Evolutionary conservation across 2,113 vertebrate genomes (phyloP), one percentile per base, ranked within the genome.

Genomic region (Caranx melampygus): DNA sequence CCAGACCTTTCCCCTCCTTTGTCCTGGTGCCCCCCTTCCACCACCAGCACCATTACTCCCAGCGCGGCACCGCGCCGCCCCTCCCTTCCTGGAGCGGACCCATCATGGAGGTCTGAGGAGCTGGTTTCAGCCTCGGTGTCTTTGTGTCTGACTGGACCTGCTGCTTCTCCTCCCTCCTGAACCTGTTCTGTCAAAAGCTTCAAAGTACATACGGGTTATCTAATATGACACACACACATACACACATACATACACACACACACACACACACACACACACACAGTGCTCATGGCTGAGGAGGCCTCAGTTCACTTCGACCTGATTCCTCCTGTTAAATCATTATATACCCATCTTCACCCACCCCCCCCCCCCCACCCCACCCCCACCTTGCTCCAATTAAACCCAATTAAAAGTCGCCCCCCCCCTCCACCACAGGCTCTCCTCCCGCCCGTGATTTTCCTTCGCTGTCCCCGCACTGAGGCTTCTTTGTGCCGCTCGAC

Each of bases 171-270:
- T 37, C 37, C 12, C 44, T 52, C 34, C 0, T 20, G 61, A 73
- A 78, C 68, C 73, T 37, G 85, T 54, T 73, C 72, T 20, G 80
- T 40, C 55, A 67, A 2, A 59, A 1, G 33, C 59, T 3, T 44
- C 20, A 52, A 0, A 2, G 12, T 20, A 3, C 20, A 8, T 2
- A 0, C 47, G 20, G 57, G 26, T 59, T 34, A 52, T 31, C 16
- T 26, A 47, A 61, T 7, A 1, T 14, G 42, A 72, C 21, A 33
- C n/a, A 12, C 68, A 62, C 14, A 15, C 34, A 2, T n/a, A n/a
- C n/a, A n/a, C n/a, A n/a, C n/a, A n/a, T n/a, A n/a, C n/a, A n/a
- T n/a, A n/a, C 18, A 26, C 26, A 26, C 26, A 26, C 26, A 26
- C 26, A 26, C 26, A 62, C 14, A 15, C 34, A 2, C 18, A 72